phyloP scores from a whole-genome alignment of 2,797 vertebrate species.

The Rhabdomys pumilio region DNA sequence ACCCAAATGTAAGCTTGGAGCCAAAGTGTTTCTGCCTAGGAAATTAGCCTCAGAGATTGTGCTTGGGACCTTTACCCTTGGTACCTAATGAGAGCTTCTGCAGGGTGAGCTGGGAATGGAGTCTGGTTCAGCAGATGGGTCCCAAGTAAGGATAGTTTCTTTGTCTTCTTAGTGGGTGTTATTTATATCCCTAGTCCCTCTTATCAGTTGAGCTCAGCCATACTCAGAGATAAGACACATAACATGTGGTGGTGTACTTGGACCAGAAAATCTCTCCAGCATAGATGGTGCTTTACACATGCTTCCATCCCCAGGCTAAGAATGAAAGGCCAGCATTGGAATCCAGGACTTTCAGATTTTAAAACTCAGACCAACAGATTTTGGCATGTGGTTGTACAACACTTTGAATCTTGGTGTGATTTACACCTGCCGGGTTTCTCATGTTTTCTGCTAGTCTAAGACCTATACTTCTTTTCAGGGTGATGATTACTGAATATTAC shows the following conservation, averaged over 20 bases:
- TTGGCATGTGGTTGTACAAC: neutral
- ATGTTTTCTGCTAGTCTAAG: conserved; percentile 50
- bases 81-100: conserved; percentile 55
- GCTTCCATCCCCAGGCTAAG: conserved; percentile 42
- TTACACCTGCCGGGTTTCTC: neutral
- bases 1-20: conserved; percentile 58
- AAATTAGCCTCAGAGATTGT: conserved; percentile 72
- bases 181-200: neutral
- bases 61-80: conserved; percentile 51
- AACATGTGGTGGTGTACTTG: conserved; percentile 15
- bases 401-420: conserved; percentile 32
- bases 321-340: conserved; percentile 41
- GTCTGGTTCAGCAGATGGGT: conserved; percentile 52
- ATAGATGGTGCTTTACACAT: conserved; percentile 7
- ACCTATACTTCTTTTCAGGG: conserved; percentile 32
- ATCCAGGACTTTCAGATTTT: conserved; percentile 59
- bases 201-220: conserved; percentile 4
- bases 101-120: neutral
- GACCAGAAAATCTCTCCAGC: conserved; percentile 39
- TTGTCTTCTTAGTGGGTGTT: conserved; percentile 32
- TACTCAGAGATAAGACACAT: conserved; percentile 9
- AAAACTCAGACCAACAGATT: conserved; percentile 33
- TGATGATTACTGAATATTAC: conserved; percentile 56
- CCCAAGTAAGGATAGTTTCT: conserved; percentile 32
- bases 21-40: conserved; percentile 60